Evolutionary conservation across 2,797 vertebrate genomes (phyloP).

Genomic region (Lophura swinhoii): DNA sequence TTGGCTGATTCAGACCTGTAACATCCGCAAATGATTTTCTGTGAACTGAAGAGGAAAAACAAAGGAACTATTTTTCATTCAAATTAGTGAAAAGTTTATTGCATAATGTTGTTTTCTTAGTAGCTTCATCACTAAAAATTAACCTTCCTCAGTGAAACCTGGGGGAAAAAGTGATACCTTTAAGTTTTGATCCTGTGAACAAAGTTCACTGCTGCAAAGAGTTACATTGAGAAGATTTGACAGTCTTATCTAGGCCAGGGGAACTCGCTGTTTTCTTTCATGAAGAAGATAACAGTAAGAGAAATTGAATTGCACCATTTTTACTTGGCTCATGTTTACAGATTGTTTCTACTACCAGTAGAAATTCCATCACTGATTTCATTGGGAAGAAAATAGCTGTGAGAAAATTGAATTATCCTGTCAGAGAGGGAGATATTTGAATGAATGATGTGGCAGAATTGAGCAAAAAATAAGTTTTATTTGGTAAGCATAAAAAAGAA

Average conservation of each 20-base stretch:
- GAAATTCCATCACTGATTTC: not conserved
- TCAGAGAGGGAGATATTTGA: not conserved
- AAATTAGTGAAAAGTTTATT: not conserved
- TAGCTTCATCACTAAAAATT: not conserved
- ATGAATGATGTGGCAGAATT: not conserved
- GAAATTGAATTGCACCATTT: not conserved
- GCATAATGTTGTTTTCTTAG: not conserved
- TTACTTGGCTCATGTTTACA: not conserved
- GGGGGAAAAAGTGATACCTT: not conserved
- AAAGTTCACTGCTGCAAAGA: not conserved
- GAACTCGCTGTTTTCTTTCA: not conserved
- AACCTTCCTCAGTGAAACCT: not conserved
- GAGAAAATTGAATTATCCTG: not conserved
- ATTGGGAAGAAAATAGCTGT: not conserved
- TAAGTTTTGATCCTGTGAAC: not conserved
- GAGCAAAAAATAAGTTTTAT: not conserved
- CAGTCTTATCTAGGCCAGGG: conserved; percentile 1
- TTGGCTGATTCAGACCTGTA: not conserved
- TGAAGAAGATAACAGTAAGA: not conserved
- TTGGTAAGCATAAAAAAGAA: not conserved
- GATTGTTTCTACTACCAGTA: not conserved
- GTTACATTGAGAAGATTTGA: not conserved
- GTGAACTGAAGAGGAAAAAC: not conserved
- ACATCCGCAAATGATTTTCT: not conserved
- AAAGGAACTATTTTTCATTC: not conserved